Base-by-base conservation (phyloP, 2,797 vertebrate species). In the Lutjanus campechanus region DNA sequence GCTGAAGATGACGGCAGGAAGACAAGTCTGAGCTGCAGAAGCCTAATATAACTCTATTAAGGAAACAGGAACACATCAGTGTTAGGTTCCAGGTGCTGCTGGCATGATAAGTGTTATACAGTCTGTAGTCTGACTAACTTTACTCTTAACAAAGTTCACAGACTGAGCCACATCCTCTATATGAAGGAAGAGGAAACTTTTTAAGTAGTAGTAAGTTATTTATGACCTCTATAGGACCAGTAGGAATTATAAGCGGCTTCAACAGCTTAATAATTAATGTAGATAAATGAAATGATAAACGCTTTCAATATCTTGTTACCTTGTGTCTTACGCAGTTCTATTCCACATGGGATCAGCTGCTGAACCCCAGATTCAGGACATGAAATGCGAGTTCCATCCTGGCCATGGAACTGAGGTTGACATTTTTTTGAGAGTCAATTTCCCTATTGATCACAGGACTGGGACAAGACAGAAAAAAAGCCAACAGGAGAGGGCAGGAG, bases 61-160 rank as follows among this genome's bases (percentile, higher is more conserved):
- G 79, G 74, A 87, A 90, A 90, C 80, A 88, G 90, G 85, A 90
- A 83, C 67, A 85, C 46, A 40, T 80, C 43, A 62, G 53, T 67
- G 50, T 49, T 50, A 25, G 71, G 69, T 53, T 63, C 62, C 76
- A 83, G 83, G 66, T 79, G 80, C 50, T 53, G 68, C 50, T 36
- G 49, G 47, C 60, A 51, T 62, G 12, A 73, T 81, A 73, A 83
- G 77, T 49, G 11, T 19, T 70, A 11, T 61, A 64, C 63, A 63
- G 73, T 70, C 58, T 62, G 63, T 11, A 36, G 63, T 66, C 53
- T 44, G 46, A 69, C 59, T 49, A 47, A 71, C 63, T 76, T 79
- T 65, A 68, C 46, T 76, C 53, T 12, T 71, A 65, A 56, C 72
- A 88, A 70, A 70, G 81, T 71, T 84, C 76, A 86, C 81, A 81